phyloP scores from a whole-genome alignment of 2,888 invertebrate species.

The Hydraecia micacea region DNA sequence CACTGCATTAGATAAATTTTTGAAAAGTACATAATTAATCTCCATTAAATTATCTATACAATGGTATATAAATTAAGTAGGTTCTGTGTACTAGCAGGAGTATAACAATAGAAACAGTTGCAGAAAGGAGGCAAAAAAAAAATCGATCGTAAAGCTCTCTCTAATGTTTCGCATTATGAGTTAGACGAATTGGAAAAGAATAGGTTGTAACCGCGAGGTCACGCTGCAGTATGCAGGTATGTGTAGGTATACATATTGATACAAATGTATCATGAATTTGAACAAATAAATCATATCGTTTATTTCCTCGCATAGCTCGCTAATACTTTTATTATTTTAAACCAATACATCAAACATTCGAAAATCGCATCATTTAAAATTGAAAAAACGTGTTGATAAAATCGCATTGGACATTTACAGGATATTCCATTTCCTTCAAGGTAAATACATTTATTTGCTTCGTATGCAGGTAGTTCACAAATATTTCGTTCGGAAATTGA shows the following conservation, averaged over 20 bases:
- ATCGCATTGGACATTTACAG: conserved; percentile 48
- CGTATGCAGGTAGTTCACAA: conserved; percentile 30
- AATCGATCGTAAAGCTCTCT: too few species aligned
- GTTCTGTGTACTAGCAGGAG: too few species aligned
- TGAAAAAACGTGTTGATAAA: conserved; percentile 27
- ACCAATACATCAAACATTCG: conserved; percentile 35
- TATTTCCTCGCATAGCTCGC: conserved; percentile 31
- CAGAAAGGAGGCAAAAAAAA: too few species aligned
- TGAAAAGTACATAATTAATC: too few species aligned
- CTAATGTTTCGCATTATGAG: too few species aligned
- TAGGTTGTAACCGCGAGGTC: too few species aligned
- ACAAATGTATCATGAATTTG: background rate
- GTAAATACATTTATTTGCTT: conserved; percentile 38
- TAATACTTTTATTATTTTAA: background rate
- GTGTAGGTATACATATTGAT: background rate
- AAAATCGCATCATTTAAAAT: conserved; percentile 32
- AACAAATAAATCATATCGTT: conserved; percentile 1
- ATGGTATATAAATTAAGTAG: too few species aligned
- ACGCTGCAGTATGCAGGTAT: too few species aligned
- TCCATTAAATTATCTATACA: too few species aligned
- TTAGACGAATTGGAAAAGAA: too few species aligned
- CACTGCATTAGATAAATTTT: too few species aligned
- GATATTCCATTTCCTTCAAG: conserved; percentile 61
- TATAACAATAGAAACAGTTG: too few species aligned
- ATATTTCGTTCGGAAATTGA: conserved; percentile 51